Evolutionary conservation across 2,113 vertebrate genomes (phyloP).

Genomic region (Hemiprocne comata): DNA sequence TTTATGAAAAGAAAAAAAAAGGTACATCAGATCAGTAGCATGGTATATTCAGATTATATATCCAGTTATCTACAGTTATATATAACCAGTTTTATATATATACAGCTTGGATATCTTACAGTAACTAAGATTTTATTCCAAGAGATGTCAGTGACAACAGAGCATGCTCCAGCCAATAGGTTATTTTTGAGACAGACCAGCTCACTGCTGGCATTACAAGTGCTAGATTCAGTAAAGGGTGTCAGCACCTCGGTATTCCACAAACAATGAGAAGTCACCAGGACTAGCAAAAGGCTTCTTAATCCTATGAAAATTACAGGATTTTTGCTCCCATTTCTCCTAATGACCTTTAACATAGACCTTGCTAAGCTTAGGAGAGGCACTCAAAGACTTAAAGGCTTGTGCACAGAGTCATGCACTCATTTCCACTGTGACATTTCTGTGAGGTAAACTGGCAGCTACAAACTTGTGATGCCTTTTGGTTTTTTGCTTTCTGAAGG

Average conservation of each 20-base stretch:
- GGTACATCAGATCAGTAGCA: background rate
- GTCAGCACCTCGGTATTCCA: rapidly evolving
- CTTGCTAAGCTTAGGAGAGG: background rate
- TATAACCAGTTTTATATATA: no score
- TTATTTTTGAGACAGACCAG: background rate
- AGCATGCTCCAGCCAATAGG: background rate
- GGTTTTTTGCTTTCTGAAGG: background rate
- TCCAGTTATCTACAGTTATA: no score
- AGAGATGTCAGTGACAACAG: background rate
- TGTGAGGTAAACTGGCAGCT: background rate
- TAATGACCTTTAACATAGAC: background rate
- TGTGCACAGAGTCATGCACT: background rate
- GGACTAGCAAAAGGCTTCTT: background rate
- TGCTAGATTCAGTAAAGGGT: background rate
- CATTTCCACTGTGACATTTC: background rate
- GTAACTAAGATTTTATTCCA: background rate
- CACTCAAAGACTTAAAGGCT: background rate
- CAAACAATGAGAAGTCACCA: background rate
- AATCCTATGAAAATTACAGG: background rate
- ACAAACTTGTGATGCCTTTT: background rate
- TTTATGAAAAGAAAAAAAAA: background rate
- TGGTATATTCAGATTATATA: background rate
- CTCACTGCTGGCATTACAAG: background rate
- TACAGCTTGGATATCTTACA: background rate
- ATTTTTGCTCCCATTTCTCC: background rate